phyloP scores from a whole-genome alignment of 2,113 vertebrate species.

The Cisticola juncidis region DNA sequence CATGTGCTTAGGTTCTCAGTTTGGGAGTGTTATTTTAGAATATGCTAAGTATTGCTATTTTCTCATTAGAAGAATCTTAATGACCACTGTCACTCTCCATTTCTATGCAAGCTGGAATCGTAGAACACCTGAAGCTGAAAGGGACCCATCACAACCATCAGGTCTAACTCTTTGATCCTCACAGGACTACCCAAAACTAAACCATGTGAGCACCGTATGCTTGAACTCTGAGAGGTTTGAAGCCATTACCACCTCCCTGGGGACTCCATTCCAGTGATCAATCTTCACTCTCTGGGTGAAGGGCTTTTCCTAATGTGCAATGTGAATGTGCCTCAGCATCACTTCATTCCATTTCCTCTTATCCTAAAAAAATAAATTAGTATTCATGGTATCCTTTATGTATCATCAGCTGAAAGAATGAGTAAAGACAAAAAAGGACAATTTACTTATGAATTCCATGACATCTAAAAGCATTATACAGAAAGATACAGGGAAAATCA shows the following conservation, averaged over 20 bases:
- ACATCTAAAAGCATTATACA: not conserved
- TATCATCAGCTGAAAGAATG: not conserved
- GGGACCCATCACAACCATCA: not conserved
- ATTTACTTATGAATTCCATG: not conserved
- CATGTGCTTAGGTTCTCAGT: not conserved
- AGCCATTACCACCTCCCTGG: not conserved
- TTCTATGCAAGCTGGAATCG: not conserved
- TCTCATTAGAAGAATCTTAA: not conserved
- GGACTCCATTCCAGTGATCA: fast-evolving
- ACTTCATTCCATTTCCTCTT: not conserved
- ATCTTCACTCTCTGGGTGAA: not conserved
- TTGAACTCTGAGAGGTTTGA: not conserved
- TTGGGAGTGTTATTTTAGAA: not conserved
- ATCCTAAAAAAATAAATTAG: not conserved
- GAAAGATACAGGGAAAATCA: not conserved
- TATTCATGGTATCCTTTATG: not conserved
- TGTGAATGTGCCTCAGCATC: not conserved
- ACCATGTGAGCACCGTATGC: not conserved
- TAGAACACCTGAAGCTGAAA: not conserved
- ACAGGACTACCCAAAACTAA: not conserved
- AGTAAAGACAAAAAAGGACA: not conserved
- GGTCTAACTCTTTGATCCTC: not conserved
- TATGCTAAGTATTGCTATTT: not conserved
- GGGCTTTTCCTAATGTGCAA: not conserved
- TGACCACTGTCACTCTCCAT: not conserved